Evolutionary conservation across 2,113 vertebrate species (phyloP), one percentile per base, ranked within the genome.

Genomic region (Scalopus aquaticus): DNA sequence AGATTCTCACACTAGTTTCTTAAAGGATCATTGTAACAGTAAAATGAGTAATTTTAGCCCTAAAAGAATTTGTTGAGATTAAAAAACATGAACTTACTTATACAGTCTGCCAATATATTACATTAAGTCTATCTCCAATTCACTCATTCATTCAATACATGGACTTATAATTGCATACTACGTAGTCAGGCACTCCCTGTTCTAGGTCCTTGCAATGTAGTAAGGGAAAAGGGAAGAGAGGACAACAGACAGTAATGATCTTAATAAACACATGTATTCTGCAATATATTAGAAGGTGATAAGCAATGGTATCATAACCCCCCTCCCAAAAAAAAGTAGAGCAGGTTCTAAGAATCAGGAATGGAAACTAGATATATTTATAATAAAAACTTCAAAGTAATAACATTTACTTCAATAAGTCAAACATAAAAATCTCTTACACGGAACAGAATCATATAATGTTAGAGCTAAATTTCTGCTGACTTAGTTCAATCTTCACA

Each of bases 51-150:
- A 73, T 77, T 88, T 65, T 56, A 91, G 62, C 12, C 24, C 28
- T 72, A 80, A 72, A 5, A 88, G 44, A 95, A 72, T 49, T 20
- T 90, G 6, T 44, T 76, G 20, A 35, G 76, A 64, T 76, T 88
- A 90, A 67, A 83, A 90, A 51, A 37, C 80, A 62, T 56, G 60
- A 56, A 82, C 42, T 88, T 73, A 90, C 22, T 93, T 88, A 73
- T 2, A 30, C 86, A 88, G 81, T 92, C 69, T 92, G 35, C 44
- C 60, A 49, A 74, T 73, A 9, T 62, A 60, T n/a, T 82, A 24
- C 42, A n/a, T 19, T 17, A 79, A 78, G 30, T 56, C 30, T 70
- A 37, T n/a, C 56, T 49, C 78, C 70, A 37, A 78, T 64, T 80
- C 32, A 42, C 49, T 92, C 46, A 73, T 35, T 5, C 28, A 42